Percentiles rank a stretch among this genome's conserved stretches.
These are phyloP conservation scores for Cyphomyrus discorhynchus DNA, from an alignment of 2,113 vertebrate genomes.

Conservation along the genomic window DNA sequence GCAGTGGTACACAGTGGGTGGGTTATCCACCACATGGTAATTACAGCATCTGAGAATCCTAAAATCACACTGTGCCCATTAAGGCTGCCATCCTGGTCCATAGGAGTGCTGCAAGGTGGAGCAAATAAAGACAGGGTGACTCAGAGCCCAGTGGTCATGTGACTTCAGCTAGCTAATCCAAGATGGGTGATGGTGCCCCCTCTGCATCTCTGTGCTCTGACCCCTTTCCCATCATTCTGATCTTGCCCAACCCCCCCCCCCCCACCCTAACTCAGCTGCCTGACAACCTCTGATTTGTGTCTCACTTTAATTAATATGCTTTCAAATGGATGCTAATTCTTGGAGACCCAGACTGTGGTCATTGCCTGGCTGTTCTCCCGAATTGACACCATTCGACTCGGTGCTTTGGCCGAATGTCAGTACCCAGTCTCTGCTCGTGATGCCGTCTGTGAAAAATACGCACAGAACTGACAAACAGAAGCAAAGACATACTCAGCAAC, in stretches of 20 bases:
- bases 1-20: neutral
- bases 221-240: too few relatives aligned
- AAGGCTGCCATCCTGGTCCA: neutral
- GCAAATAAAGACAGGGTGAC: too few relatives aligned
- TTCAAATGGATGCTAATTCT: conserved; percentile 2
- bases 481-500: neutral
- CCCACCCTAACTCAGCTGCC: neutral
- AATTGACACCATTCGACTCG: neutral
- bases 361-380: neutral
- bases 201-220: too few relatives aligned
- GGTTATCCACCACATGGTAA: neutral
- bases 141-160: too few relatives aligned
- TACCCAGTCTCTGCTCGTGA: neutral
- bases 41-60: neutral
- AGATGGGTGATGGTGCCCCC: too few relatives aligned
- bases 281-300: conserved; percentile 4
- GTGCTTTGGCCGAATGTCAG: neutral
- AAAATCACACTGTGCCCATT: neutral
- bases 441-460: neutral
- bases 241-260: too few relatives aligned
- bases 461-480: neutral
- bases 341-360: neutral
- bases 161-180: too few relatives aligned
- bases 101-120: neutral
- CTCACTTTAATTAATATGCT: neutral